Percentiles rank a stretch among this genome's conserved stretches.
These are phyloP conservation scores for Arctia plantaginis DNA, from an alignment of 2,888 invertebrate genomes.

Conservation along the genomic window DNA sequence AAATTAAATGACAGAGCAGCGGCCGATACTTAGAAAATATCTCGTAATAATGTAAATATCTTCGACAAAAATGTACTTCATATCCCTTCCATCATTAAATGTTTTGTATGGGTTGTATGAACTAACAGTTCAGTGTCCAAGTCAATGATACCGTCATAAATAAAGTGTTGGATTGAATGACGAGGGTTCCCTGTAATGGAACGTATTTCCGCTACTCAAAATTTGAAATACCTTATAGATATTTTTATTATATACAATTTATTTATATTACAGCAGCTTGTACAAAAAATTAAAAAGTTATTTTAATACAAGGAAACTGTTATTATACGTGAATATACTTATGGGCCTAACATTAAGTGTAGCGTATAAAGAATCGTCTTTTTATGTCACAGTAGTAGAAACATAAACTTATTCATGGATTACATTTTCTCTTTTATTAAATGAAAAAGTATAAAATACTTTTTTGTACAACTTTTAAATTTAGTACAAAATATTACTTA, in stretches of 20 bases:
- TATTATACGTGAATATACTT: too few relatives aligned
- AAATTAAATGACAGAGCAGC: neutral
- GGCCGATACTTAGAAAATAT: neutral
- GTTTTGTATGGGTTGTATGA: neutral
- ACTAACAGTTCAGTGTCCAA: neutral
- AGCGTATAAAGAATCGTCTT: too few relatives aligned
- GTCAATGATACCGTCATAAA: neutral
- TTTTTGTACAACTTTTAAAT: too few relatives aligned
- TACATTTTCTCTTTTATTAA: too few relatives aligned
- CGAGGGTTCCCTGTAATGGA: neutral
- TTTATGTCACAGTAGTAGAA: too few relatives aligned
- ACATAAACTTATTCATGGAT: too few relatives aligned
- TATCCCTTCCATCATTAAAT: neutral
- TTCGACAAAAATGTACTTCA: neutral
- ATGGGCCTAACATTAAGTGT: too few relatives aligned
- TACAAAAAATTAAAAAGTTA: too few relatives aligned
- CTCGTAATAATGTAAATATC: neutral
- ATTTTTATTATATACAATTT: neutral
- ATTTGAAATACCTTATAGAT: neutral
- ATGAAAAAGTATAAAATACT: too few relatives aligned
- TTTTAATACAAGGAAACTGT: too few relatives aligned
- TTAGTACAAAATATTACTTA: too few relatives aligned
- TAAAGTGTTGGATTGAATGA: slow-evolving; percentile 3
- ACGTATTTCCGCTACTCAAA: neutral
- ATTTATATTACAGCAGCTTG: neutral